Evolutionary conservation across 2,888 invertebrate species (phyloP).

Genomic region (Molorchus minor): DNA sequence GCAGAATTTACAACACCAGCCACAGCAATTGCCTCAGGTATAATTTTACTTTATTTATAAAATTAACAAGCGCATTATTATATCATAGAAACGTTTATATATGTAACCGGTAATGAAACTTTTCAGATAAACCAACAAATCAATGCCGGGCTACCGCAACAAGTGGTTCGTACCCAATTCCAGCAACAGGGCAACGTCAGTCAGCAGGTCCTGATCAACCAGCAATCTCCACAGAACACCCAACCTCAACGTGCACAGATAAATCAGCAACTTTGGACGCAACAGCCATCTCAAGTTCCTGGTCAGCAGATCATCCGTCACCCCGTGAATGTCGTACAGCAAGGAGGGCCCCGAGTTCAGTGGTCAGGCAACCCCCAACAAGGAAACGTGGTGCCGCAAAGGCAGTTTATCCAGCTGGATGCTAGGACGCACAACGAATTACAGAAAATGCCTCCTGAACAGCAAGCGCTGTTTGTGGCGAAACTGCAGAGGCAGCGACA

Average conservation of each 20-base stretch:
- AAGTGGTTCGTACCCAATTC: constrained; percentile 47
- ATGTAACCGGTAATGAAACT: too few species aligned
- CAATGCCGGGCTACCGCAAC: constrained; percentile 35
- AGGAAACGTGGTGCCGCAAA: constrained; percentile 60
- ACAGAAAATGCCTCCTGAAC: constrained; percentile 82
- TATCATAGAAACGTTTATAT: too few species aligned
- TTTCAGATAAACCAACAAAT: constrained; percentile 21
- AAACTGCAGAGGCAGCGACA: constrained; percentile 71
- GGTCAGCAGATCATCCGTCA: constrained; percentile 62
- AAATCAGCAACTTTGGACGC: constrained; percentile 47
- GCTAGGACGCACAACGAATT: constrained; percentile 85
- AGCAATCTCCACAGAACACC: constrained; percentile 50
- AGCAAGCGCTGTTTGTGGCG: constrained; percentile 81
- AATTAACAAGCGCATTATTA: too few species aligned
- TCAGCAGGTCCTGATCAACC: constrained; percentile 41
- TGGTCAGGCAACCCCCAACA: constrained; percentile 54
- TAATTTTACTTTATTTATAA: too few species aligned
- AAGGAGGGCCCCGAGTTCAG: constrained; percentile 51
- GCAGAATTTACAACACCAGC: constrained; percentile 34
- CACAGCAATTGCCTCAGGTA: constrained; percentile 49
- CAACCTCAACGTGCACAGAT: constrained; percentile 48
- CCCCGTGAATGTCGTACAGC: constrained; percentile 66
- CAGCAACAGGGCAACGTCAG: constrained; percentile 42
- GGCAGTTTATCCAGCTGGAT: constrained; percentile 82
- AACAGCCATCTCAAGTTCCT: constrained; percentile 47